phyloP scores from a whole-genome alignment of 1,140 invertebrate genomes.

The Drosophila lacertosa region DNA sequence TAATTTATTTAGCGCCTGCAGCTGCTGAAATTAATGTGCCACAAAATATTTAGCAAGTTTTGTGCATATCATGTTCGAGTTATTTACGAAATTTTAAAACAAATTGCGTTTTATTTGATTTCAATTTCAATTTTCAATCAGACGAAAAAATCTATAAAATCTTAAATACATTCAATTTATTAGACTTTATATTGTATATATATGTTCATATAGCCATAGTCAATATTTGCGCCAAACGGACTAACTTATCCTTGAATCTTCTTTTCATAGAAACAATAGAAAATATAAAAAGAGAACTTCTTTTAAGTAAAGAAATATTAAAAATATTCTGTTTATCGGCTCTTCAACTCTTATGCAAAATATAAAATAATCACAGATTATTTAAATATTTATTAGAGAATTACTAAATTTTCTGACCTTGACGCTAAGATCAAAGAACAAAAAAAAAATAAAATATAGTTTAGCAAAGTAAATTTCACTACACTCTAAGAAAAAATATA shows the following conservation, averaged over 20 bases:
- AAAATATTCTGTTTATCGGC: too few species aligned
- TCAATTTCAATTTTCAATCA: not conserved
- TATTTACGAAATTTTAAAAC: not conserved
- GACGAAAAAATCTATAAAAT: too few species aligned
- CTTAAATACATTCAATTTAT: too few species aligned
- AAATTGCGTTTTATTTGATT: not conserved
- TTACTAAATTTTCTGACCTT: not conserved
- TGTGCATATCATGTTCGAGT: not conserved
- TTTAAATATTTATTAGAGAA: not conserved
- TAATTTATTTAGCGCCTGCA: not conserved
- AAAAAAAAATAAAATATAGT: not conserved
- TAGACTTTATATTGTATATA: too few species aligned
- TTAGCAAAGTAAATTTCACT: not conserved
- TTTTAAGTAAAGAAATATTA: too few species aligned
- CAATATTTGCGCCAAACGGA: too few species aligned
- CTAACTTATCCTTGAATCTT: too few species aligned
- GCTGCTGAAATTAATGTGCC: not conserved
- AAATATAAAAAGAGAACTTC: too few species aligned
- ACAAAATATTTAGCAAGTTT: conserved; percentile 1
- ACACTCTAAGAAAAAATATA: not conserved
- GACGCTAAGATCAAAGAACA: not conserved
- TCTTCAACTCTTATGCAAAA: too few species aligned
- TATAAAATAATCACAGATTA: not conserved
- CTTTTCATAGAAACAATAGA: too few species aligned
- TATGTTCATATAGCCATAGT: too few species aligned